Percentiles rank a stretch among this genome's conserved stretches.
Evolutionary conservation across 1,140 invertebrate species (phyloP).

Genomic region (Stegodyphus mimosarum): DNA sequence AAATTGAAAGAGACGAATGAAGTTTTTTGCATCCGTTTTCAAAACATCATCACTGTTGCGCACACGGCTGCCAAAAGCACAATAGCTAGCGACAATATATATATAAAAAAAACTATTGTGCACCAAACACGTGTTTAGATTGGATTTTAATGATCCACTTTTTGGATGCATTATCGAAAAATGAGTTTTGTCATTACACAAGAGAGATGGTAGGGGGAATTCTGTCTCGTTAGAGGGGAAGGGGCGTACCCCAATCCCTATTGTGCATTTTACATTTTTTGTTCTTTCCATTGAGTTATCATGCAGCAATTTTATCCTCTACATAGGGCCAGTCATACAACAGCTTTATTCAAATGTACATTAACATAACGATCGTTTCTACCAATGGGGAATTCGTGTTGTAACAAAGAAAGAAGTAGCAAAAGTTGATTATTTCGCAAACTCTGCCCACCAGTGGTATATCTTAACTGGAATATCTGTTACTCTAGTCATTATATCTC

Average conservation of each 20-base stretch:
- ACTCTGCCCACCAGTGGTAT: background rate
- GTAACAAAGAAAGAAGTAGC: background rate
- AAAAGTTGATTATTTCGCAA: conserved; percentile 6
- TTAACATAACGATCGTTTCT: conserved; percentile 32
- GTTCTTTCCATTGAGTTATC: conserved; percentile 1
- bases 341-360: conserved; percentile 15
- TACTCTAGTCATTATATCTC: no score
- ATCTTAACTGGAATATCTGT: background rate
- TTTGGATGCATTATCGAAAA: conserved; percentile 42
- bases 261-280: conserved; percentile 1
- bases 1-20: conserved; percentile 45
- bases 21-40: conserved; percentile 9
- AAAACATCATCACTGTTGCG: conserved; percentile 7
- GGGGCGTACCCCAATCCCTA: background rate
- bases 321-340: conserved; percentile 2
- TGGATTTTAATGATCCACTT: conserved; percentile 57
- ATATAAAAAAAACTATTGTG: conserved; percentile 10
- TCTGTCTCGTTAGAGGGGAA: background rate
- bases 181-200: conserved; percentile 44
- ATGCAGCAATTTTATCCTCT: background rate
- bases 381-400: conserved; percentile 14
- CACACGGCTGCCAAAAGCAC: background rate
- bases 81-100: background rate
- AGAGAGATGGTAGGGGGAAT: background rate
- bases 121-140: conserved; percentile 49